phyloP scores from a whole-genome alignment of 2,888 invertebrate species.

The Drosophila kanekoi region DNA sequence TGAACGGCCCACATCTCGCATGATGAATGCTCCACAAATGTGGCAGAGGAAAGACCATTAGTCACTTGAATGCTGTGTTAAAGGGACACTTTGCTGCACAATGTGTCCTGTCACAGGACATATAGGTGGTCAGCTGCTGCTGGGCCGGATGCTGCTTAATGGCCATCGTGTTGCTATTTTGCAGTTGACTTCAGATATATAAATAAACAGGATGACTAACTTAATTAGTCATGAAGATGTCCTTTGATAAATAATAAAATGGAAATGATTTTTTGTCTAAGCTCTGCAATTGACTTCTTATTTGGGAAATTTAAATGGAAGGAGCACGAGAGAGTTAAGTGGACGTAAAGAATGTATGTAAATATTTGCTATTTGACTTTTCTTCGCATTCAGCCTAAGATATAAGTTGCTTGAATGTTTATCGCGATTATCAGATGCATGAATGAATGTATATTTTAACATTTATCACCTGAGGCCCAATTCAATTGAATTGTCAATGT shows the following conservation, averaged over 20 bases:
- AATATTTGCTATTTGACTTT: too few species aligned
- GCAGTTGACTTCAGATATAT: constrained; percentile 14
- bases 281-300: neutral
- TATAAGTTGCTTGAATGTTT: too few species aligned
- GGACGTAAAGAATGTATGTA: too few species aligned
- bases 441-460: neutral
- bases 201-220: constrained; percentile 20
- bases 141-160: constrained; percentile 26
- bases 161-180: constrained; percentile 15
- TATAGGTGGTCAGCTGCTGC: constrained; percentile 15
- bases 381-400: too few species aligned
- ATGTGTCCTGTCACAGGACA: constrained; percentile 10
- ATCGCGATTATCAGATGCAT: neutral
- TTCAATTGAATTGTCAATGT: constrained; percentile 38
- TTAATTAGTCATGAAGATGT: constrained; percentile 25
- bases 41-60: constrained; percentile 56
- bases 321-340: too few species aligned
- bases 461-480: neutral
- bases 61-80: constrained; percentile 45
- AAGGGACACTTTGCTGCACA: constrained; percentile 18
- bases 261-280: neutral
- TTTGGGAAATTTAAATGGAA: neutral
- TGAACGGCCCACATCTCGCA: constrained; percentile 39
- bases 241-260: constrained; percentile 19
- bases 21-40: constrained; percentile 67